Conservation (phyloP, 2,888 invertebrate species). For the Stenoptilia bipunctidactyla region DNA sequence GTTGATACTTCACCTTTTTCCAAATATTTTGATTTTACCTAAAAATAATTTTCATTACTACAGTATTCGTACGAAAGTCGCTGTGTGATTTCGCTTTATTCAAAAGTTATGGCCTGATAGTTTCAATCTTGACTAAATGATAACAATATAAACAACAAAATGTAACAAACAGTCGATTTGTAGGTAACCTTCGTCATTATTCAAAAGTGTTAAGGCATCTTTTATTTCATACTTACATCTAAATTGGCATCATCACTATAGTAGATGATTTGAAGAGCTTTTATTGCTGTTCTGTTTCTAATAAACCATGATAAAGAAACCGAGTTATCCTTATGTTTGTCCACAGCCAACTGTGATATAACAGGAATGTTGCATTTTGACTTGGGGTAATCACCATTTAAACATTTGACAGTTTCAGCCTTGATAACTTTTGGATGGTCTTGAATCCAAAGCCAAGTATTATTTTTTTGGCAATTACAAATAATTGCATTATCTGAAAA, state of each 20-base stretch:
- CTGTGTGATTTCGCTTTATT: too few relatives aligned
- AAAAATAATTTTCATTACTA: too few relatives aligned
- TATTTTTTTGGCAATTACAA: slow-evolving; percentile 91
- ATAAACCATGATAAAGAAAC: slow-evolving; percentile 91
- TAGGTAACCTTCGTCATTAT: background rate
- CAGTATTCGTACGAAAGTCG: too few relatives aligned
- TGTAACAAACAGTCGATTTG: background rate
- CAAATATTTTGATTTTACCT: slow-evolving; percentile 52
- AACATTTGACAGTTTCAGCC: slow-evolving; percentile 39
- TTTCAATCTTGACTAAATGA: too few relatives aligned
- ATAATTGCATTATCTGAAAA: slow-evolving; percentile 86
- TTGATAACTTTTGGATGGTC: slow-evolving; percentile 78
- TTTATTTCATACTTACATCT: slow-evolving; percentile 35
- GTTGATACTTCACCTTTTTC: slow-evolving; percentile 48
- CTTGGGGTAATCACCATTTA: slow-evolving; percentile 52
- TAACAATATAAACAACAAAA: too few relatives aligned
- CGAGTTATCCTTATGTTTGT: slow-evolving; percentile 88
- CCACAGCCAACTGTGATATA: slow-evolving; percentile 85
- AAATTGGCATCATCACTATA: slow-evolving; percentile 63
- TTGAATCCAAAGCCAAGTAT: slow-evolving; percentile 93
- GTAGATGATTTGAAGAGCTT: slow-evolving; percentile 87
- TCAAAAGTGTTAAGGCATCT: background rate
- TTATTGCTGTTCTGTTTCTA: slow-evolving; percentile 85
- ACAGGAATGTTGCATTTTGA: slow-evolving; percentile 75
- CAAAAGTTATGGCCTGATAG: too few relatives aligned